Evolutionary conservation across 2,113 vertebrate genomes (phyloP), one percentile per base, ranked within the genome.

Genomic region (Camelus bactrianus): DNA sequence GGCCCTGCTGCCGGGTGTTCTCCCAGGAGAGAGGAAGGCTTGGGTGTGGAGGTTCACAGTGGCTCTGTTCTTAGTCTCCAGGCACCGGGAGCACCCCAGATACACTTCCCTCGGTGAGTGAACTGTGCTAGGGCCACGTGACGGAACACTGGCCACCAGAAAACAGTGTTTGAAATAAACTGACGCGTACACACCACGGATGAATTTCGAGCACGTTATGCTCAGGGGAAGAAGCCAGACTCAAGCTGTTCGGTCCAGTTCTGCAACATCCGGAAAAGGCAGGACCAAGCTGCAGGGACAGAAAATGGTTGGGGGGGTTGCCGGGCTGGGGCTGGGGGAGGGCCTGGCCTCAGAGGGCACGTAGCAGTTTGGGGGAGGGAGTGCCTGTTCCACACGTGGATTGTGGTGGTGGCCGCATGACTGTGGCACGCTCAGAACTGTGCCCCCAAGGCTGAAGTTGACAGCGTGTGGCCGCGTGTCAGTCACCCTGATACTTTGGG

Each of bases 151-250:
- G 12, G 8, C 42, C 30, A 15, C 50, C 50, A 32, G n/a, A 81
- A 16, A 38, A 50, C 16, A 20, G 50, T n/a, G 52, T 50, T 52
- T 17, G 56, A 65, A 60, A 24, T 6, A 17, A 38, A 7, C 50
- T 6, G n/a, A 46, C 7, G 11, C 1, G 1, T 50, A 10, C 60
- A 24, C 8, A 48, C 5, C 19, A 0, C 12, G 15, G 50, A 17
- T 26, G 52, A n/a, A 16, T 35, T 32, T 8, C 32, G 9, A 5
- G 26, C n/a, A 6, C 3, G 0, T 4, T 8, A 5, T 0, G 8
- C 56, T 22, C 16, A 38, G 42, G 22, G 30, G 17, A 65, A 17
- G 38, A 42, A 22, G 13, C 70, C 35, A 8, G 48, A 42, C n/a
- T 28, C 6, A 17, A 9, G 6, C 24, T 8, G 3, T n/a, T 4